Base-by-base conservation (phyloP, 2,888 invertebrate species). In the Pardosa pseudoannulata region DNA sequence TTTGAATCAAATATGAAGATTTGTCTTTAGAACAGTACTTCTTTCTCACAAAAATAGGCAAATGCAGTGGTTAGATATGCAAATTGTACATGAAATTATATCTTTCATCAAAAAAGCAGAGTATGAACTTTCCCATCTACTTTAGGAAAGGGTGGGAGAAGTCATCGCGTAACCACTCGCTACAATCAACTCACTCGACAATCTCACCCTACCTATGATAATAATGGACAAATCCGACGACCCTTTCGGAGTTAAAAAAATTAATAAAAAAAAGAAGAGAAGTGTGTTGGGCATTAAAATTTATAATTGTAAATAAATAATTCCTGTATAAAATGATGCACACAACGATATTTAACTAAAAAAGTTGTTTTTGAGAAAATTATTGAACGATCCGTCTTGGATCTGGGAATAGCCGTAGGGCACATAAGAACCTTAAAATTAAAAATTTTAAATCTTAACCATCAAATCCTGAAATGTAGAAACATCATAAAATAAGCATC, bases 191-290 rank as follows among this genome's bases (percentile, higher is more conserved):
- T 41, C 50, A 79, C 68, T 41, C 50, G 36, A 70, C 71, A 39
- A 74, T 39, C 72, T 31, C 73, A 41, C 74, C 79, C 79, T 75
- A 79, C 85, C 79, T 79, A 28, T 36, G 11, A 16, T n/a, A 56
- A 86, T 50, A 86, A 86, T 86, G 74, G 79, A 86, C 74, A 74
- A 41, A 74, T 86, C 85, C 85, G 68, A 64, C 85, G 85, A 86
- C 85, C 85, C 79, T 70, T 46, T 74, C 79, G 9, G 5, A 9
- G 36, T 7, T 36, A 7, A 5, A 36, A 36, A n/a, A n/a, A n/a
- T n/a, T n/a, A n/a, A n/a, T n/a, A n/a, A n/a, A n/a, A n/a, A n/a
- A n/a, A n/a, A n/a, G n/a, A n/a, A n/a, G n/a, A n/a, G n/a, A n/a
- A n/a, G n/a, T n/a, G n/a, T n/a, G n/a, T n/a, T n/a, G n/a, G n/a